Conservation (phyloP, 92 coral and sea anemone species). For the Umimayanthus chanpuru region DNA sequence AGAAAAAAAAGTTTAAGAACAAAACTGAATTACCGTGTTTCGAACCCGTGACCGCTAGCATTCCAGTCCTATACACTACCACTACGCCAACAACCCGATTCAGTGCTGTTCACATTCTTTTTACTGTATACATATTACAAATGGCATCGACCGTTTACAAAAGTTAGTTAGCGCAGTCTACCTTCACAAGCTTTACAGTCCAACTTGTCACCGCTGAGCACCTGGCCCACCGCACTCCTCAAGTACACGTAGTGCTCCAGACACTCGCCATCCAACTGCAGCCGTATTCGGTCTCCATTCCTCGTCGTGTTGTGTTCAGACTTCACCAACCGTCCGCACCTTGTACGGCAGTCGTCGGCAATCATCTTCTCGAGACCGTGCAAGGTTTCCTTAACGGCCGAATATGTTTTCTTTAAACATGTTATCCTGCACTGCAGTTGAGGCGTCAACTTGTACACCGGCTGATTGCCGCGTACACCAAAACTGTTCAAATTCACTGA, state of each 20-base stretch:
- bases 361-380: not conserved
- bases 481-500: not conserved
- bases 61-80: no score
- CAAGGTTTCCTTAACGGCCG: constrained; percentile 13
- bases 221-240: constrained; percentile 25
- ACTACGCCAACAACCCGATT: no score
- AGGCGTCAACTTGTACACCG: constrained; percentile 19
- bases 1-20: no score
- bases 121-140: no score
- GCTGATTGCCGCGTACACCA: no score
- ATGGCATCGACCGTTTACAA: no score
- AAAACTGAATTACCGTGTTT: no score
- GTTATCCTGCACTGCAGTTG: constrained; percentile 24
- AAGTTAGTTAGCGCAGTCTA: not conserved
- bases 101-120: no score
- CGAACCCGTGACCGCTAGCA: no score
- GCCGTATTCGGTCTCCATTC: not conserved
- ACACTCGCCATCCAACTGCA: constrained; percentile 22
- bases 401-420: not conserved
- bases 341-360: not conserved
- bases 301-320: not conserved
- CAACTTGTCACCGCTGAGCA: constrained; percentile 15
- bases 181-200: constrained; percentile 38
- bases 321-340: constrained; percentile 21
- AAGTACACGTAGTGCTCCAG: constrained; percentile 28